Evolutionary conservation across 2,113 vertebrate genomes (phyloP).

Genomic region (Gambusia affinis): DNA sequence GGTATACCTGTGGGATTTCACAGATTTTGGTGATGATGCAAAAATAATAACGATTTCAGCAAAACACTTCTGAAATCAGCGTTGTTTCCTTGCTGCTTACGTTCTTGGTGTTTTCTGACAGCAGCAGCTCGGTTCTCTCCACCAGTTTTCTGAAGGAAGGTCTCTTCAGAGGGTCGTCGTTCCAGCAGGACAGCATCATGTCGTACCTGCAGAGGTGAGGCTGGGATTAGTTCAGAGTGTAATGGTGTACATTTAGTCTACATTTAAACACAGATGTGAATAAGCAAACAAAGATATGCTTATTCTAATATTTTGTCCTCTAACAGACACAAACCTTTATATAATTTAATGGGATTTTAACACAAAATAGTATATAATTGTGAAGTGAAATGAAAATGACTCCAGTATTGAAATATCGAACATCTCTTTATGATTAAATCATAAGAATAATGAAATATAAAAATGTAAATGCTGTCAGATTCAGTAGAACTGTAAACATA

Average conservation of each 20-base stretch:
- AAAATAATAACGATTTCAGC: neutral
- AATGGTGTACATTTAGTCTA: neutral
- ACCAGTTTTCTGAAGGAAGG: slow-evolving; percentile 94
- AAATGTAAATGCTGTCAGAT: neutral
- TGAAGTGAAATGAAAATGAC: no score
- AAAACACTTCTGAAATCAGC: neutral
- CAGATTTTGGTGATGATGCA: neutral
- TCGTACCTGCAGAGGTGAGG: slow-evolving; percentile 85
- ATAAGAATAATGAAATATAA: neutral
- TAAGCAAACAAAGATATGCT: neutral
- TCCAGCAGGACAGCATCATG: slow-evolving; percentile 97
- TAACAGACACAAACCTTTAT: no score
- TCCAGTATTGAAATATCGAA: neutral
- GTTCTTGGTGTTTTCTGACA: slow-evolving; percentile 89
- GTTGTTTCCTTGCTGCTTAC: slow-evolving; percentile 73
- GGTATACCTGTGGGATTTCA: slow-evolving; percentile 83
- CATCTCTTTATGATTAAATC: neutral
- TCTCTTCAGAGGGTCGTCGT: slow-evolving; percentile 90
- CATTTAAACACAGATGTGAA: neutral
- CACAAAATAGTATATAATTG: no score
- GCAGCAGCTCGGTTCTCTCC: slow-evolving; percentile 90
- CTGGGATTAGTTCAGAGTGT: slow-evolving; percentile 6
- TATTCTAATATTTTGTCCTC: neutral
- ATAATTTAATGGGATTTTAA: no score
- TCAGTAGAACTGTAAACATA: neutral